phyloP scores from a whole-genome alignment of 2,888 invertebrate genomes.

The Sturmia bella region DNA sequence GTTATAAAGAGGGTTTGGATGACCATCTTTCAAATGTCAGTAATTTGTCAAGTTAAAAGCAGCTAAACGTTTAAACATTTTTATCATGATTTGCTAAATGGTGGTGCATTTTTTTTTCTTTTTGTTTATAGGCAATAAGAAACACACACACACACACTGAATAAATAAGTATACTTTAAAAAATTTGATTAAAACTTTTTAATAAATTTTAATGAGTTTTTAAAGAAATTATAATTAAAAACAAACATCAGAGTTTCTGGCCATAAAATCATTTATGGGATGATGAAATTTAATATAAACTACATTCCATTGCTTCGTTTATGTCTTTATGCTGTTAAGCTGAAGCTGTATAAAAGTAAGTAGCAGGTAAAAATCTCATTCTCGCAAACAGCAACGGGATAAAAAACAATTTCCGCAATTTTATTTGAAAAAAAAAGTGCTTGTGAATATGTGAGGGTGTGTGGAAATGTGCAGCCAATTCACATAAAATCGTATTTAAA shows the following conservation, averaged over 20 bases:
- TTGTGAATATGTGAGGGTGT: not conserved
- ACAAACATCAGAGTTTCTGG: too few species aligned
- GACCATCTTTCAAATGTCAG: not conserved
- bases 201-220: too few species aligned
- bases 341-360: not conserved
- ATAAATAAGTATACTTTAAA: too few species aligned
- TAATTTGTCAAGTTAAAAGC: slow-evolving; percentile 17
- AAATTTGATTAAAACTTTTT: too few species aligned
- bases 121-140: too few species aligned
- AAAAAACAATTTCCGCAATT: not conserved
- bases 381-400: not conserved
- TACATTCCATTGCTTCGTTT: slow-evolving; percentile 21
- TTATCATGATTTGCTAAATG: too few species aligned
- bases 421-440: too few species aligned
- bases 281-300: slow-evolving; percentile 45
- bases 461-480: slow-evolving; percentile 28
- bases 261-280: slow-evolving; percentile 23
- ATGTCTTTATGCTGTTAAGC: slow-evolving; percentile 36
- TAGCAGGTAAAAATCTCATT: not conserved
- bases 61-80: not conserved
- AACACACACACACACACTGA: too few species aligned
- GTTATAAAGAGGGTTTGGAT: not conserved
- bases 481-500: slow-evolving; percentile 48
- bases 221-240: too few species aligned
- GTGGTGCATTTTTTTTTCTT: too few species aligned